These are phyloP conservation scores for Cosmia pyralina DNA, from an alignment of 2,888 invertebrate genomes.

Conservation along the genomic window DNA sequence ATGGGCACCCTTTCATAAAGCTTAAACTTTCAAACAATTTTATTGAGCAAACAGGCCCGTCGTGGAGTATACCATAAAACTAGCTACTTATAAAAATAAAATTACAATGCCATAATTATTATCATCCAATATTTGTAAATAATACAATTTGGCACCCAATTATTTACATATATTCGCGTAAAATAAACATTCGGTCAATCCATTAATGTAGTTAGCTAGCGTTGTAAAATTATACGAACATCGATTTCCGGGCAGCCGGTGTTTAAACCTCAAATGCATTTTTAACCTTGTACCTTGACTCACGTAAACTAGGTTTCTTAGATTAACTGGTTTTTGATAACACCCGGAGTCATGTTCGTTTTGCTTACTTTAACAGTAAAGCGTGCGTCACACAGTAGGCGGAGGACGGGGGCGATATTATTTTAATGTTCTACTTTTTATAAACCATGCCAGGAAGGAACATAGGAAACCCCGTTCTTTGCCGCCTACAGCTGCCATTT, in stretches of 20 bases:
- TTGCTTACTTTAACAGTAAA: slow-evolving; percentile 13
- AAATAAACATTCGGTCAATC: slow-evolving; percentile 31
- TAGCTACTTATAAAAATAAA: slow-evolving; percentile 60
- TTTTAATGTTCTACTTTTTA: slow-evolving; percentile 5
- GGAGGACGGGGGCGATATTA: neutral
- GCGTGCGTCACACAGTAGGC: slow-evolving; percentile 7
- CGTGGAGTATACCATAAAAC: slow-evolving; percentile 37
- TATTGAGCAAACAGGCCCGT: slow-evolving; percentile 57
- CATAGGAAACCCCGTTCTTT: neutral
- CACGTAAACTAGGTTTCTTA: neutral
- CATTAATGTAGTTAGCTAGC: slow-evolving; percentile 21
- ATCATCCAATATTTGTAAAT: slow-evolving; percentile 41
- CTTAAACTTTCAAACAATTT: slow-evolving; percentile 33
- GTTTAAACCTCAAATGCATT: slow-evolving; percentile 25
- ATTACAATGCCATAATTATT: slow-evolving; percentile 48
- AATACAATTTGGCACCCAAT: slow-evolving; percentile 61
- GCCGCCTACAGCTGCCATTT: slow-evolving; percentile 19
- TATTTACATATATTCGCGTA: slow-evolving; percentile 51
- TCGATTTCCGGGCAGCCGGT: slow-evolving; percentile 21
- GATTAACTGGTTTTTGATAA: slow-evolving; percentile 10
- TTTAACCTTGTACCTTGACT: slow-evolving; percentile 36
- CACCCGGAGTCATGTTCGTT: slow-evolving; percentile 24
- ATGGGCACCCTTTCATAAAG: slow-evolving; percentile 25
- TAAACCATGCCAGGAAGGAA: slow-evolving; percentile 14
- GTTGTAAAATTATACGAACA: slow-evolving; percentile 29